Conservation (phyloP, 2,113 vertebrate species). For the Glareola pratincola region DNA sequence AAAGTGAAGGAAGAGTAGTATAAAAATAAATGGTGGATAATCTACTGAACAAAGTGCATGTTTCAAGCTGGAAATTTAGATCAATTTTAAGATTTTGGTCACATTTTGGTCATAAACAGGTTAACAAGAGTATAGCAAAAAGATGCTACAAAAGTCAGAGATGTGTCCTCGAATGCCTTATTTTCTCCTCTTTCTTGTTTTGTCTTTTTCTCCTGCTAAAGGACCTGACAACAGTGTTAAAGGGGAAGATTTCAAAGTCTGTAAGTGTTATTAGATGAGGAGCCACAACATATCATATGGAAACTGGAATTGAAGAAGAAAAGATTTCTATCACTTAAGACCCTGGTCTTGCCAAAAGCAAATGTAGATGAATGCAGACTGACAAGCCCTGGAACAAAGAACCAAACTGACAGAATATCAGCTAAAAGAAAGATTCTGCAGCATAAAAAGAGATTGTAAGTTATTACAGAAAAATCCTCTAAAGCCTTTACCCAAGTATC, state of each 20-base stretch:
- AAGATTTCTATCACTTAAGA: conserved; percentile 20
- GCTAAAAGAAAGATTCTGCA: conserved; percentile 20
- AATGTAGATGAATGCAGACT: conserved; percentile 33
- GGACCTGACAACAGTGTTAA: neutral
- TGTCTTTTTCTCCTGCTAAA: neutral
- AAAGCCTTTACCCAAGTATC: conserved; percentile 8
- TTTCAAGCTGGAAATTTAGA: neutral
- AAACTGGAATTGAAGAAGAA: conserved; percentile 11
- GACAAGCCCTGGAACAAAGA: conserved; percentile 40
- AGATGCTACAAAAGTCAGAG: neutral
- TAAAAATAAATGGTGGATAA: neutral
- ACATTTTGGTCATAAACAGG: neutral
- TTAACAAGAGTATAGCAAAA: neutral
- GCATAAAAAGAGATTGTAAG: conserved; percentile 6
- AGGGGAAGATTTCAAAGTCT: neutral
- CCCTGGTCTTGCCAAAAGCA: conserved; percentile 35
- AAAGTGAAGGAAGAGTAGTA: neutral
- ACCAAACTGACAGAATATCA: neutral
- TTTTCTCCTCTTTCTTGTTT: neutral
- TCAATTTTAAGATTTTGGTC: neutral
- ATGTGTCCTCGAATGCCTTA: neutral
- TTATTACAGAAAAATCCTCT: conserved; percentile 41
- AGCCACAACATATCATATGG: neutral
- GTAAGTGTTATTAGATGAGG: neutral
- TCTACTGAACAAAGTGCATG: neutral